These are phyloP conservation scores for Aphaenogaster floridana DNA, from an alignment of 1,140 invertebrate genomes.

Conservation along the genomic window DNA sequence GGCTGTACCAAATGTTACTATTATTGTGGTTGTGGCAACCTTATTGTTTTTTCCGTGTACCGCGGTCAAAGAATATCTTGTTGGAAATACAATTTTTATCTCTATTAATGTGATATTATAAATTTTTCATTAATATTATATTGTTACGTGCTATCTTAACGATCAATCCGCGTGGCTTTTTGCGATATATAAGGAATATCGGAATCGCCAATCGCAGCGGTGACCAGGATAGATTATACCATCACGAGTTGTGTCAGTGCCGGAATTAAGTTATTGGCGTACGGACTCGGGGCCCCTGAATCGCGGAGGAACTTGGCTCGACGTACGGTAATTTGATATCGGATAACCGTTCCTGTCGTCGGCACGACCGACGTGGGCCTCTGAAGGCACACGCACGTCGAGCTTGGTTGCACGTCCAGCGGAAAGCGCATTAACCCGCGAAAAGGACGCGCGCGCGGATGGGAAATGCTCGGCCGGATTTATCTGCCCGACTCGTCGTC, in stretches of 20 bases:
- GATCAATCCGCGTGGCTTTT: slow-evolving; percentile 14
- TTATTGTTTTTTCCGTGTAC: no score
- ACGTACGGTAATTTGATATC: slow-evolving; percentile 75
- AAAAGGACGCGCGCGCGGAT: slow-evolving; percentile 59
- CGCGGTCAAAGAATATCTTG: neutral
- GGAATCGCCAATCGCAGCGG: neutral
- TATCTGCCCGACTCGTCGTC: slow-evolving; percentile 59
- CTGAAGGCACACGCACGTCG: slow-evolving; percentile 57
- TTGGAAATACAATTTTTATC: neutral
- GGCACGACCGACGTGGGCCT: slow-evolving; percentile 39
- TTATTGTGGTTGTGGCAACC: no score
- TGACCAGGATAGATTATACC: slow-evolving; percentile 57
- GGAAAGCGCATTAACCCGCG: slow-evolving; percentile 58
- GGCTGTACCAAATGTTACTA: no score
- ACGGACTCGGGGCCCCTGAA: slow-evolving; percentile 37
- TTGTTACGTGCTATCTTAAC: neutral
- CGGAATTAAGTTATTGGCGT: slow-evolving; percentile 70
- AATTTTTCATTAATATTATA: neutral
- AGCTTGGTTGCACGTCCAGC: slow-evolving; percentile 50
- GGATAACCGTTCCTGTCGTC: slow-evolving; percentile 70
- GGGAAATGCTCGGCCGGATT: slow-evolving; percentile 52
- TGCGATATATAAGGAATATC: slow-evolving; percentile 39
- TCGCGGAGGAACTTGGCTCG: slow-evolving; percentile 66
- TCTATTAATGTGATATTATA: neutral
- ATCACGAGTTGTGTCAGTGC: slow-evolving; percentile 67